Base-by-base conservation (phyloP, 1,140 invertebrate species). In the Drosophila subobscura region DNA sequence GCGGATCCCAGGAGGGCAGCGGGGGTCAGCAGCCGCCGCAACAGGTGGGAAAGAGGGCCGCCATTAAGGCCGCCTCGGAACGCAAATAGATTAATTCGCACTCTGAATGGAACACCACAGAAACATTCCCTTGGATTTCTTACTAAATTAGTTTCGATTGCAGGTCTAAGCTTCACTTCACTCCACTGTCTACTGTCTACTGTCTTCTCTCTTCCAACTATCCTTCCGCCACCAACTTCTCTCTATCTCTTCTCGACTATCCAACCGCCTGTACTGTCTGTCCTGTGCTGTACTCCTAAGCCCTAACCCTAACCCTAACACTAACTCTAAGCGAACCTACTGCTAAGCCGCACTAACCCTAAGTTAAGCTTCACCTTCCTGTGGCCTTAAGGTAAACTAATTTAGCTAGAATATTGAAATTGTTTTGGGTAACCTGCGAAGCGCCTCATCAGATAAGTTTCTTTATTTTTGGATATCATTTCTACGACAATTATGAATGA, bases 341-440 rank as follows among this genome's bases (percentile, higher is more conserved):
- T n/a, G 3, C 55, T 83, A 83, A 77, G 59, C 14, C 27, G 71
- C 79, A 75, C 79, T 44, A 14, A 4, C 40, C 33, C 3, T 63
- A 72, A 54, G 47, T 29, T 81, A 86, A 88, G 78, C 33, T 65
- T 41, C 42, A 79, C 85, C 72, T 46, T 55, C 5, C 72, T 76
- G 37, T 33, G 55, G 45, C 50, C 51, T 16, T 71, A 57, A 65
- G 54, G 47, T 45, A 71, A 73, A 68, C 73, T 74, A 83, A 84
- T 72, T 83, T 88, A 88, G 83, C 75, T 88, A 88, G 83, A 79
- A 88, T 88, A 88, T 89, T 76, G 63, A 83, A 88, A 89, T 88
- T 89, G 67, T 89, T 89, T 88, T 79, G 67, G 55, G 50, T 75
- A 83, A 58, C 14, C 51, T 74, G 16, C 66, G 61, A 71, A 52